Evolutionary conservation across 2,113 vertebrate genomes (phyloP).

Genomic region (Mirza zaza): DNA sequence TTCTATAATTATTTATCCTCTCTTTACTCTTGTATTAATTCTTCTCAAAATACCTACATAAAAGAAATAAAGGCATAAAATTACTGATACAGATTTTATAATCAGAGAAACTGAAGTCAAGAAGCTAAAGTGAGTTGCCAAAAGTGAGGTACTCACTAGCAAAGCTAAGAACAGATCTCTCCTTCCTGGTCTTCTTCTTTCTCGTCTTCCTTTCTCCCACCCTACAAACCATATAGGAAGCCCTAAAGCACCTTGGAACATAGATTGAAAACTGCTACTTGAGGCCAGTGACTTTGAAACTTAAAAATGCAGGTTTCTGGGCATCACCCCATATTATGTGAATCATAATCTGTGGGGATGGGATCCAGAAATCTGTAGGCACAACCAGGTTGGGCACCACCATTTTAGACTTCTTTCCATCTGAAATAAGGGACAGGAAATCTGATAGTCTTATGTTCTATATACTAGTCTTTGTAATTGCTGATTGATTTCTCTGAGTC

Average conservation of each 20-base stretch:
- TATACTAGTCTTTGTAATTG: background rate
- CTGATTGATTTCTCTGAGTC: conserved; percentile 26
- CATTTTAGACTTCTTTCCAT: background rate
- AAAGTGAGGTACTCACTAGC: background rate
- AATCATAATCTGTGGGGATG: background rate
- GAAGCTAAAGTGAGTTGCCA: background rate
- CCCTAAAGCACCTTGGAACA: background rate
- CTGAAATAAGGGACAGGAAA: conserved; percentile 19
- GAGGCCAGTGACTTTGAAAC: background rate
- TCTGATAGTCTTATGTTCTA: background rate
- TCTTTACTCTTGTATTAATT: background rate
- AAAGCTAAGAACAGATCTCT: background rate
- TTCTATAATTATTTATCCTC: background rate
- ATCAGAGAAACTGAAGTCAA: background rate
- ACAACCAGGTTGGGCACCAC: background rate
- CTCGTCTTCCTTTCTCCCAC: background rate
- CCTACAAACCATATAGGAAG: background rate
- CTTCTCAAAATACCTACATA: background rate
- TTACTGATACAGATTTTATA: background rate
- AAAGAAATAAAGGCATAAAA: background rate
- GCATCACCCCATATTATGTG: background rate
- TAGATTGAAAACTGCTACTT: background rate
- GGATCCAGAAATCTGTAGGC: background rate
- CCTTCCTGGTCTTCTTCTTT: background rate
- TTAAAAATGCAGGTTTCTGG: background rate